Conservation (phyloP, 53 echinoderm and acorn worm species). For the Paracentrotus lividus region DNA sequence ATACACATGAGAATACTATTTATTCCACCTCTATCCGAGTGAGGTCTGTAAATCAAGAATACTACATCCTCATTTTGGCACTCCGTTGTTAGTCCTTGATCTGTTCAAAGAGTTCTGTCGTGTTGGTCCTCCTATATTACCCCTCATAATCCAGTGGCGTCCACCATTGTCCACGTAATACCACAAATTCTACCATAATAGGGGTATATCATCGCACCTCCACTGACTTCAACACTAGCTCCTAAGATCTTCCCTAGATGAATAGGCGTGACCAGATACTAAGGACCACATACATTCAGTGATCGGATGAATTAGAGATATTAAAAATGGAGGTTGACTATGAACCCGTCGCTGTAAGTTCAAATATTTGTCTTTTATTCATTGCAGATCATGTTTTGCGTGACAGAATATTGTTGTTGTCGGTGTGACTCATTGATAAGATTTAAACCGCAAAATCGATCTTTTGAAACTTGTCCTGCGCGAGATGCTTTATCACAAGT, state of each 20-base stretch:
- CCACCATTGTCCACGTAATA: neutral
- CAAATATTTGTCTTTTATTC: conserved; percentile 18
- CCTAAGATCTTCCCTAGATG: neutral
- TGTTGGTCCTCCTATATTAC: neutral
- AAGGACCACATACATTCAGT: neutral
- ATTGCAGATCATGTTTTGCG: neutral
- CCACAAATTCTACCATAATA: neutral
- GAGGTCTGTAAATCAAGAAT: neutral
- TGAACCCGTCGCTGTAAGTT: conserved; percentile 18
- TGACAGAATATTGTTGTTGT: neutral
- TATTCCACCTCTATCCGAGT: neutral
- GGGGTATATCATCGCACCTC: neutral
- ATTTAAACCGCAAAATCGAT: neutral
- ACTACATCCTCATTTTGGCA: neutral
- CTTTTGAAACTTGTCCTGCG: neutral
- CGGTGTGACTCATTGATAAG: neutral
- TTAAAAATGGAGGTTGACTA: conserved; percentile 7
- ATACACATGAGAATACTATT: neutral
- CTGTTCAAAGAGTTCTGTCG: no score
- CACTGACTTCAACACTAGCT: neutral
- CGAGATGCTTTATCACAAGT: no score
- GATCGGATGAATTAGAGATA: neutral
- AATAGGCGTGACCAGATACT: neutral
- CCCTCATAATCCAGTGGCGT: neutral
- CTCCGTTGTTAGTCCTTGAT: neutral